phyloP scores from a whole-genome alignment of 2,888 invertebrate genomes.

The Acronicta leporina region DNA sequence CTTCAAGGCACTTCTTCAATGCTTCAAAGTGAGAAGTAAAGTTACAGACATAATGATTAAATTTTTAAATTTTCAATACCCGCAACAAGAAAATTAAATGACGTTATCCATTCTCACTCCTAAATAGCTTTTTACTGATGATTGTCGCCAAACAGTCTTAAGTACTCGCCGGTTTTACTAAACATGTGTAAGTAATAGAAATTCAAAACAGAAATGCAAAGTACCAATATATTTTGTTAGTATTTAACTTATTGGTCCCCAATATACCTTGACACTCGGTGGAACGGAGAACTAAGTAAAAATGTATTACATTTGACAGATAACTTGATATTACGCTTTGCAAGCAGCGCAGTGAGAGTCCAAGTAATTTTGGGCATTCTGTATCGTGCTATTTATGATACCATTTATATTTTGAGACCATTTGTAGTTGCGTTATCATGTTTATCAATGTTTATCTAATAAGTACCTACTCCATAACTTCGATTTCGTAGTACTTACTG shows the following conservation, averaged over 20 bases:
- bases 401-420: slow-evolving; percentile 12
- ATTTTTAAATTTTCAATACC: too few species aligned
- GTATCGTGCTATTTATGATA: background rate
- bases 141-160: slow-evolving; percentile 14
- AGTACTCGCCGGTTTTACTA: slow-evolving; percentile 6
- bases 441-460: slow-evolving; percentile 11
- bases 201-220: background rate
- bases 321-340: too few species aligned
- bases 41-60: too few species aligned
- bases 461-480: slow-evolving; percentile 7
- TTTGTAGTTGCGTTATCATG: slow-evolving; percentile 1
- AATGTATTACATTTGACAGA: background rate
- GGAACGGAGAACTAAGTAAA: too few species aligned
- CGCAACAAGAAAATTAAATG: background rate
- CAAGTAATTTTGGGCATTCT: background rate
- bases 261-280: too few species aligned
- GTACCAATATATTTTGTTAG: too few species aligned
- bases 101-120: slow-evolving; percentile 13
- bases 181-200: background rate
- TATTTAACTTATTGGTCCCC: too few species aligned
- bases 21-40: too few species aligned
- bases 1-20: too few species aligned
- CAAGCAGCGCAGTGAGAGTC: too few species aligned
- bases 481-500: slow-evolving; percentile 14
- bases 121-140: slow-evolving; percentile 1